Conservation (phyloP, 2,888 invertebrate genomes). For the Scelioninae gen. 1 region DNA sequence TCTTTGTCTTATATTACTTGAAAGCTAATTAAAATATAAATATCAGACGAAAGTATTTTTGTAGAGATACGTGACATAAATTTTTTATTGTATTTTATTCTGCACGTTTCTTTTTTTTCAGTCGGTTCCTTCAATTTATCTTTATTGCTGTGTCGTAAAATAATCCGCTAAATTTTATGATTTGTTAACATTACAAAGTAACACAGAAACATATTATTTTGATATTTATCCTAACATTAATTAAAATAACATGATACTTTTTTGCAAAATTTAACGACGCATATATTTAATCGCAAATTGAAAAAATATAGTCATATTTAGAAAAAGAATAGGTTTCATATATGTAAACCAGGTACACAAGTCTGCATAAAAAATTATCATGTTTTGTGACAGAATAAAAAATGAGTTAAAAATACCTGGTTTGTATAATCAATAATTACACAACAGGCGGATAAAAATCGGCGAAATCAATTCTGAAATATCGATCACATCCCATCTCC, state of each 20-base stretch:
- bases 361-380: background rate
- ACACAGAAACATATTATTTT: background rate
- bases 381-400: background rate
- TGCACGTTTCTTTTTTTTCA: slow-evolving; percentile 2
- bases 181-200: slow-evolving; percentile 18
- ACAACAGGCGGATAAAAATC: slow-evolving; percentile 24
- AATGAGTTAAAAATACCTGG: background rate
- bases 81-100: slow-evolving; percentile 22
- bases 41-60: slow-evolving; percentile 4
- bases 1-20: background rate
- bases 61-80: slow-evolving; percentile 6
- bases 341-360: too few species aligned
- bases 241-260: slow-evolving; percentile 1
- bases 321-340: too few species aligned
- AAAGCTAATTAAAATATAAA: slow-evolving; percentile 18
- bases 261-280: background rate
- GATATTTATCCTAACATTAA: slow-evolving; percentile 3
- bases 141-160: slow-evolving; percentile 26
- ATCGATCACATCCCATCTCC: slow-evolving; percentile 16
- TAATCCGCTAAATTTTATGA: slow-evolving; percentile 25
- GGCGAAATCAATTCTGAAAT: slow-evolving; percentile 27
- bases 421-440: slow-evolving; percentile 23
- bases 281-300: too few species aligned
- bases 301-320: too few species aligned
- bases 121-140: slow-evolving; percentile 18